Evolutionary conservation across 2,888 invertebrate genomes (phyloP).

Genomic region (Drosophila cracens): DNA sequence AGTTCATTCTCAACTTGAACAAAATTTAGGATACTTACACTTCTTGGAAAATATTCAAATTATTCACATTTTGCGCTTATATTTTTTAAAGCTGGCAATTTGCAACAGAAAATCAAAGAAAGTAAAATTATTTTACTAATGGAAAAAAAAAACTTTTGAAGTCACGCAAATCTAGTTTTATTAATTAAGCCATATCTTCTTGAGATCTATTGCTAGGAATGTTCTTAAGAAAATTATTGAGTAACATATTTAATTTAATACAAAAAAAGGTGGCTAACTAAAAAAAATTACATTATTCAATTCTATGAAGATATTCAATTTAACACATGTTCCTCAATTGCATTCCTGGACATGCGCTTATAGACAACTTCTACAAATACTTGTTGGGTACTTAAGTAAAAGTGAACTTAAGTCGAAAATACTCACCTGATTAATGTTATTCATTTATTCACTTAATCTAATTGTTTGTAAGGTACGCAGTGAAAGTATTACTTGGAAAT

Average conservation of each 20-base stretch:
- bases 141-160: background rate
- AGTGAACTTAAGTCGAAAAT: background rate
- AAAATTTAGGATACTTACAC: background rate
- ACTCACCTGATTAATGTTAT: background rate
- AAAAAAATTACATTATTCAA: background rate
- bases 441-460: background rate
- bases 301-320: background rate
- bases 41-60: background rate
- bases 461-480: background rate
- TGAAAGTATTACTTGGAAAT: background rate
- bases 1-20: conserved; percentile 28
- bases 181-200: background rate
- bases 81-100: background rate
- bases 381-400: background rate
- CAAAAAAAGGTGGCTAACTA: background rate
- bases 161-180: background rate
- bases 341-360: background rate
- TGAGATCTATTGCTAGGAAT: background rate
- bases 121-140: background rate
- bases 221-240: background rate
- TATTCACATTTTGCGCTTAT: background rate
- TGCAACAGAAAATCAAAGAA: background rate
- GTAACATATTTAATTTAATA: background rate
- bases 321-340: background rate
- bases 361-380: background rate